Evolutionary conservation across 2,888 invertebrate genomes (phyloP).

Genomic region (Macrostomum cliftonense): DNA sequence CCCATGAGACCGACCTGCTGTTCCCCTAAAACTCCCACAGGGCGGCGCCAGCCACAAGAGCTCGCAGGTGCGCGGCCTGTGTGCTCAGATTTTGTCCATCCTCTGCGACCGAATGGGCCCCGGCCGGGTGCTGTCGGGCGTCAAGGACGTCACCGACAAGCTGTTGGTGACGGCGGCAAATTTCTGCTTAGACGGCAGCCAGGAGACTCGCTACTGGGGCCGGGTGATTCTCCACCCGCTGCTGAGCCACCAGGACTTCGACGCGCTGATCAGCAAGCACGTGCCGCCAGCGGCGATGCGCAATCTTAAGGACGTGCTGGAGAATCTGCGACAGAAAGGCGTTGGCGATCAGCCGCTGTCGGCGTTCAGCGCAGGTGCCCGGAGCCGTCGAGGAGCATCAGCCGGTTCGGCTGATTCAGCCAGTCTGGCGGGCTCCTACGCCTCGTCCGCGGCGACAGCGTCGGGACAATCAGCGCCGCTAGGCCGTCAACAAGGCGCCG

Average conservation of each 20-base stretch:
- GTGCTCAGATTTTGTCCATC: slow-evolving; percentile 55
- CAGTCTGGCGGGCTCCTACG: background rate
- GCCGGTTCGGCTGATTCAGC: background rate
- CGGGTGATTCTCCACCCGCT: slow-evolving; percentile 57
- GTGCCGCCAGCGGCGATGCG: slow-evolving; percentile 58
- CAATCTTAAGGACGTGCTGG: slow-evolving; percentile 61
- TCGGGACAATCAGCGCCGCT: background rate
- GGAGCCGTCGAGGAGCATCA: background rate
- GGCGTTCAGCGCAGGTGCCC: background rate
- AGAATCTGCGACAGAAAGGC: slow-evolving; percentile 45
- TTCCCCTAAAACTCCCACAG: too few relatives aligned
- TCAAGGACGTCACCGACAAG: slow-evolving; percentile 57
- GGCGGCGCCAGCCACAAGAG: slow-evolving; percentile 52
- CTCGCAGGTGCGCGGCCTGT: slow-evolving; percentile 62
- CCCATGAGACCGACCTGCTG: too few relatives aligned
- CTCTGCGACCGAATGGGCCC: slow-evolving; percentile 55
- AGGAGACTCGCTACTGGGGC: slow-evolving; percentile 64
- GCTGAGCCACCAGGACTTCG: slow-evolving; percentile 55
- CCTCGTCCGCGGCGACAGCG: background rate
- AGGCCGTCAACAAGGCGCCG: background rate
- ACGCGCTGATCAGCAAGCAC: slow-evolving; percentile 55
- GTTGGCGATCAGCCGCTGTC: background rate
- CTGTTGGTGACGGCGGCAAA: slow-evolving; percentile 61
- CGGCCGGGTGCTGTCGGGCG: slow-evolving; percentile 51
- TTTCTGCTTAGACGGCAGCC: slow-evolving; percentile 62